A percentile compares a stretch with the other conserved stretches of the same genome.
phyloP scores from a whole-genome alignment of 23 tunicate species.

The Clavelina lepadiformis region DNA sequence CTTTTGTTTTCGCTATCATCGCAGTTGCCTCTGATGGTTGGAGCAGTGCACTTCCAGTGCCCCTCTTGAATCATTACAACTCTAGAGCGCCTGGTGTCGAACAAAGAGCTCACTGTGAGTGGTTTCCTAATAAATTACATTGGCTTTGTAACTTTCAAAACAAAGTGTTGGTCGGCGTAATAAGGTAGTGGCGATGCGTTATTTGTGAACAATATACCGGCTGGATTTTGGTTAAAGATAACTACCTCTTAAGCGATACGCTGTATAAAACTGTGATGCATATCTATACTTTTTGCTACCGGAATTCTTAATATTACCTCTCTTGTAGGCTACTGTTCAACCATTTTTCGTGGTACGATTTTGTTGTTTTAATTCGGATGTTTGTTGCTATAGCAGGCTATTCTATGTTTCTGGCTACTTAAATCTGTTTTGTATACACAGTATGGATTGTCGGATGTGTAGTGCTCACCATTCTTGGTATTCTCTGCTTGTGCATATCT shows the following conservation, averaged over 20 bases:
- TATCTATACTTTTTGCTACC: too few species aligned
- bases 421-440: slow-evolving; percentile 12
- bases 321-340: too few species aligned
- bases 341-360: too few species aligned
- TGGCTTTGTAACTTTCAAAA: background rate
- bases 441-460: slow-evolving; percentile 77
- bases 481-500: slow-evolving; percentile 52
- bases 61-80: slow-evolving; percentile 33
- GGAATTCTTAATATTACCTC: too few species aligned
- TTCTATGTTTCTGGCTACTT: background rate
- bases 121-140: too few species aligned
- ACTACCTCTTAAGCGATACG: too few species aligned
- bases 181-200: background rate
- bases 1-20: slow-evolving; percentile 54
- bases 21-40: slow-evolving; percentile 72
- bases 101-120: too few species aligned
- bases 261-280: too few species aligned
- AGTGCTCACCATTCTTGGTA: slow-evolving; percentile 59
- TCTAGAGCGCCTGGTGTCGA: background rate
- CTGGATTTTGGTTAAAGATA: background rate
- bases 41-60: slow-evolving; percentile 9
- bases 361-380: too few species aligned
- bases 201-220: background rate
- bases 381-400: too few species aligned
- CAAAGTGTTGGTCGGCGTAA: background rate